phyloP scores from a whole-genome alignment of 2,888 invertebrate species.

The Metacarcinus magister region DNA sequence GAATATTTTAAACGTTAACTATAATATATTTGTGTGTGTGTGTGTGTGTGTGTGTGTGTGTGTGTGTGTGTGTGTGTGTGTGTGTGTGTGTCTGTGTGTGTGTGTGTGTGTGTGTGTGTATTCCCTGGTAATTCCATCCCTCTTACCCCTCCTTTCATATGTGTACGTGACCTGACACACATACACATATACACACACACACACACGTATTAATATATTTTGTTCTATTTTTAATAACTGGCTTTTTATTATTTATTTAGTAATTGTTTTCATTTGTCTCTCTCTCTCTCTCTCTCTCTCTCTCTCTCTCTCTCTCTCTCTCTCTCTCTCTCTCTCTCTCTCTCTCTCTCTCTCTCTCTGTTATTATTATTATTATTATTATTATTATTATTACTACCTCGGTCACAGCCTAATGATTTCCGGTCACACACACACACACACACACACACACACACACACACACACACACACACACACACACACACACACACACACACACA shows the following conservation, averaged over 20 bases:
- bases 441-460: background rate
- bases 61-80: too few relatives aligned
- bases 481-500: too few relatives aligned
- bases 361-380: background rate
- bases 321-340: background rate
- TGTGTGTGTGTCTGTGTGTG: too few relatives aligned
- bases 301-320: constrained; percentile 41
- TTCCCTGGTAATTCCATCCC: too few relatives aligned
- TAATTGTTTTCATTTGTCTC: background rate
- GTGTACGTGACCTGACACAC: too few relatives aligned
- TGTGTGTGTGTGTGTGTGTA: too few relatives aligned
- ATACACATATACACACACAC: too few relatives aligned
- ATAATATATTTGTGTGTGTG: too few relatives aligned
- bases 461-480: background rate
- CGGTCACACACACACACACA: background rate
- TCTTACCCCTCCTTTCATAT: too few relatives aligned
- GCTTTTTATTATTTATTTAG: background rate
- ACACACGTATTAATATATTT: background rate
- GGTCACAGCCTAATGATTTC: too few relatives aligned
- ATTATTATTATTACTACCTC: constrained; percentile 26
- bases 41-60: too few relatives aligned
- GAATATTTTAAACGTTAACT: too few relatives aligned
- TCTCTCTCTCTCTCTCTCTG: background rate
- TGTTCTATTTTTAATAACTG: background rate
- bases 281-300: constrained; percentile 44